These are phyloP conservation scores for Aphidius ervi DNA, from an alignment of 1,140 invertebrate genomes.

Conservation along the genomic window DNA sequence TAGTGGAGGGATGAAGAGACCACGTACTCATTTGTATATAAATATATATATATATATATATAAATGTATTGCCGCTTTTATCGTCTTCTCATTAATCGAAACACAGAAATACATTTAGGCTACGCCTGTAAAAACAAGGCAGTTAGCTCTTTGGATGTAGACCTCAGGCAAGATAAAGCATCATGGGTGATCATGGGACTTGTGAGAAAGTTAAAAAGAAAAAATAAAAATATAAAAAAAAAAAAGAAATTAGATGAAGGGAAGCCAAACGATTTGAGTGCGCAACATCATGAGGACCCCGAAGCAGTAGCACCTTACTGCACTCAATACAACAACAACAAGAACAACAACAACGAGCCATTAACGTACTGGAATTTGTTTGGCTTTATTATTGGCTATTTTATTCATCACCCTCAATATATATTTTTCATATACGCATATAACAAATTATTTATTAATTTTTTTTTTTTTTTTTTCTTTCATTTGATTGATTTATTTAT, in stretches of 20 bases:
- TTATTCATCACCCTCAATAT: not conserved
- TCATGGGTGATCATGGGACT: slow-evolving; percentile 15
- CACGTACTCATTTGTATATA: not conserved
- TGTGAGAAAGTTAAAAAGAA: not conserved
- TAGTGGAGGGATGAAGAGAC: not conserved
- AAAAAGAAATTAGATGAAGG: slow-evolving; percentile 1
- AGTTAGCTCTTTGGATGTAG: slow-evolving; percentile 19
- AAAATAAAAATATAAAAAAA: not conserved
- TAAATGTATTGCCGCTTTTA: slow-evolving; percentile 15
- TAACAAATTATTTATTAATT: not conserved
- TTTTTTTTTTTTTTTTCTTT: slow-evolving; percentile 10
- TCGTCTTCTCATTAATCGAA: slow-evolving; percentile 23
- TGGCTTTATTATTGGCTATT: too few species aligned
- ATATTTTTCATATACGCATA: not conserved
- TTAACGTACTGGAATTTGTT: slow-evolving; percentile 13
- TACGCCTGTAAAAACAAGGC: slow-evolving; percentile 21
- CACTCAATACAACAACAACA: not conserved
- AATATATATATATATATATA: slow-evolving; percentile 5
- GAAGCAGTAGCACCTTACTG: slow-evolving; percentile 10
- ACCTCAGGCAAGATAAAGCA: slow-evolving; percentile 20
- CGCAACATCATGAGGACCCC: not conserved
- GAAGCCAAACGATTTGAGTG: slow-evolving; percentile 8
- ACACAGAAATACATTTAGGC: slow-evolving; percentile 25
- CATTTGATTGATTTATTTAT: not conserved
- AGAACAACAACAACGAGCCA: slow-evolving; percentile 5